These are phyloP conservation scores for Cryptus armator DNA, from an alignment of 2,888 invertebrate genomes.

Conservation along the genomic window DNA sequence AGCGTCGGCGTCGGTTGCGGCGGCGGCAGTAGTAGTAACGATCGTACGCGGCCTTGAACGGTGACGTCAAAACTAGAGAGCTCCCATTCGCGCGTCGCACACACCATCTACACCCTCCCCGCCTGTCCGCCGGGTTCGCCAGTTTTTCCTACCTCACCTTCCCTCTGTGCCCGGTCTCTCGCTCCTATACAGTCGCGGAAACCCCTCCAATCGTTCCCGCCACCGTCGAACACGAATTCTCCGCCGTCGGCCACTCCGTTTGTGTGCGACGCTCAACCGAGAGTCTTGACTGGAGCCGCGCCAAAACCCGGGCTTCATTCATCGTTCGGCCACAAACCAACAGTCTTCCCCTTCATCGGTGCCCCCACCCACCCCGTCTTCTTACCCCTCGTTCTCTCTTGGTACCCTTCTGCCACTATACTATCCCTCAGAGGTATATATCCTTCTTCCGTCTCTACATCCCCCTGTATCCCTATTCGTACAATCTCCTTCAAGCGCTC, in stretches of 20 bases:
- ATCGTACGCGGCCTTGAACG: conserved; percentile 77
- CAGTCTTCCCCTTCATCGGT: conserved; percentile 35
- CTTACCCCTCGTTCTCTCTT: neutral
- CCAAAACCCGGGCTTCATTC: conserved; percentile 77
- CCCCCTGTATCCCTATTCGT: neutral
- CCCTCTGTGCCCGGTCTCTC: conserved; percentile 47
- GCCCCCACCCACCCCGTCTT: neutral
- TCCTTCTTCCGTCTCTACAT: neutral
- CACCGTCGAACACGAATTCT: conserved; percentile 58
- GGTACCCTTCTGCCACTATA: neutral
- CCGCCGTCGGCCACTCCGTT: conserved; percentile 21
- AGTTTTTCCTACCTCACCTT: conserved; percentile 32
- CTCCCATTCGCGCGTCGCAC: conserved; percentile 70
- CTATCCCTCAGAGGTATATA: neutral
- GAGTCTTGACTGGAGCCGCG: conserved; percentile 72
- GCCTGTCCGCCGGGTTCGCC: conserved; percentile 48
- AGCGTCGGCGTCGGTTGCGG: conserved; percentile 62
- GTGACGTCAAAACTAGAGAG: conserved; percentile 76
- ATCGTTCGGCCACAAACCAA: conserved; percentile 72
- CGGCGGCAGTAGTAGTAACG: conserved; percentile 74
- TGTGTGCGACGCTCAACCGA: conserved; percentile 62
- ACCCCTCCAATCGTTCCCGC: conserved; percentile 58
- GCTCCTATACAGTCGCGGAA: conserved; percentile 3
- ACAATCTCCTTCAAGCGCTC: neutral
- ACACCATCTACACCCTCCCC: conserved; percentile 29